Evolutionary conservation across 2,888 invertebrate genomes (phyloP).

Genomic region (Ichneumoninae sp.): DNA sequence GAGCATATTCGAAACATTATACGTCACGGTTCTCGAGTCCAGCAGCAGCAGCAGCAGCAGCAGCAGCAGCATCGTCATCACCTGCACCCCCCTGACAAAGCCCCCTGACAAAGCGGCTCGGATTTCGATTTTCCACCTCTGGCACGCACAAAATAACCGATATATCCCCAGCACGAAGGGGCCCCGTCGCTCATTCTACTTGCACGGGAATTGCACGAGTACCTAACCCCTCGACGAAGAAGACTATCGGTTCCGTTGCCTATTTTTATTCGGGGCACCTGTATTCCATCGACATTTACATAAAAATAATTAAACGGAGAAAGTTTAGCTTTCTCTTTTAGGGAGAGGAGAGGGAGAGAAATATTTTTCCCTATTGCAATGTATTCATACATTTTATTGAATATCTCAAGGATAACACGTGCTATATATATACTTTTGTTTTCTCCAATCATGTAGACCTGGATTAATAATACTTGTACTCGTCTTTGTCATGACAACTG

Average conservation of each 20-base stretch:
- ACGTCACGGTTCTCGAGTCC: slow-evolving; percentile 44
- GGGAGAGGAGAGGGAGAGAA: background rate
- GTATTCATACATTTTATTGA: slow-evolving; percentile 7
- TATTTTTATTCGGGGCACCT: too few relatives aligned
- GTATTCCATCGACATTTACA: slow-evolving; percentile 71
- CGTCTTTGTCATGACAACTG: background rate
- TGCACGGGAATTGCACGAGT: slow-evolving; percentile 72
- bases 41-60: slow-evolving; percentile 51
- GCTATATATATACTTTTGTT: too few relatives aligned
- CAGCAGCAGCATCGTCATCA: too few relatives aligned
- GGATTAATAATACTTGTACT: background rate
- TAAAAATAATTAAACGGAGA: slow-evolving; percentile 79
- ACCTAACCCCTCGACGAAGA: slow-evolving; percentile 67
- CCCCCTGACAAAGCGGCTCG: background rate
- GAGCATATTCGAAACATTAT: slow-evolving; percentile 72
- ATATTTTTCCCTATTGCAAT: background rate
- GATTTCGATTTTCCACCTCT: slow-evolving; percentile 12
- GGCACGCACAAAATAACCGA: slow-evolving; percentile 36
- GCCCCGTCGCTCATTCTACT: slow-evolving; percentile 72
- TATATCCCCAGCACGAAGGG: slow-evolving; percentile 66
- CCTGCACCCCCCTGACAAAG: slow-evolving; percentile 21
- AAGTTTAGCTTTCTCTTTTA: background rate
- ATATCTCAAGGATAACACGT: background rate
- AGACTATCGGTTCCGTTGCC: background rate
- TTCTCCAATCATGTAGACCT: too few relatives aligned